Base-by-base conservation (phyloP, 2,113 vertebrate species). In the Platanista minor region DNA sequence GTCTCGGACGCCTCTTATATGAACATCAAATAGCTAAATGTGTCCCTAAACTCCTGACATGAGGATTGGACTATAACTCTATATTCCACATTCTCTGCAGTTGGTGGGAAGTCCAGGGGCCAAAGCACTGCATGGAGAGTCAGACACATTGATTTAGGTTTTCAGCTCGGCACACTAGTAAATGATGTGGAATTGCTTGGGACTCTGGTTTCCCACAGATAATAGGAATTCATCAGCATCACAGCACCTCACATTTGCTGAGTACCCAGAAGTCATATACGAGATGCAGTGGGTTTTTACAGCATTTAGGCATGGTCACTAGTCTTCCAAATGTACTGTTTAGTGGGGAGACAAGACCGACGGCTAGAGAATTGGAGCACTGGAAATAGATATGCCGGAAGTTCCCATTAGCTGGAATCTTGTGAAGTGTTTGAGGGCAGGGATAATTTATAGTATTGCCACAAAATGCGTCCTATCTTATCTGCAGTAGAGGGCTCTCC, bases 21-120 rank as follows among this genome's bases (percentile, higher is more conserved):
- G 59, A 94, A 95, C 59, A 95, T 77, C 93, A 95, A 90, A 90
- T 84, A 87, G n/a, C 39, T 61, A 78, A 93, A 91, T 61, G 66
- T 87, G 78, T 84, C 78, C 62, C 49, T 54, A 90, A 85, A 64
- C 71, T 75, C 88, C n/a, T 72, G 54, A 81, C 39, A 6, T 78
- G 18, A 95, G 23, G 41, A 92, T 69, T 25, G 27, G 33, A 29
- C 36, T 90, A 33, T 78, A 95, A 92, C 88, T 96, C 27, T 27
- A 27, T 29, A 83, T 52, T 61, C 41, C 33, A 80, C 20, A 57
- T 90, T 96, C 29, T 75, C 64, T 81, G 59, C 52, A 36, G 52
- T 41, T 71, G 85, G 6, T 13, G 4, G n/a, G 49, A 67, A 72
- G 21, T 94, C 20, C n/a, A 49, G 80, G 25, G 52, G 15, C 33